These are phyloP conservation scores for Galemys pyrenaicus DNA, from an alignment of 2,113 vertebrate genomes.

Conservation along the genomic window DNA sequence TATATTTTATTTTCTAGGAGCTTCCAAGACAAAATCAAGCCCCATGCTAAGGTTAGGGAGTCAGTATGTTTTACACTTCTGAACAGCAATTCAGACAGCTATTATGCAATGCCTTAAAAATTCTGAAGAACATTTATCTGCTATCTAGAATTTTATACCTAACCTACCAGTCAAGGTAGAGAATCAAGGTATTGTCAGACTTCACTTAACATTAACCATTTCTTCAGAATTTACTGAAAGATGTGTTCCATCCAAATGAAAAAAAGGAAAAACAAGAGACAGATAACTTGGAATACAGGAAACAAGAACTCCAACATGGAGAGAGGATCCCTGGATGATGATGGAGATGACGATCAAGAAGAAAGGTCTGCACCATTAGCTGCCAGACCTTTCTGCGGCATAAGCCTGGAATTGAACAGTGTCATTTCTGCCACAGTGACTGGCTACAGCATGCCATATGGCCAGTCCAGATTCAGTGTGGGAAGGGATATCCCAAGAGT, in stretches of 20 bases:
- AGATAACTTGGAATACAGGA: neutral
- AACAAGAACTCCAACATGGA: neutral
- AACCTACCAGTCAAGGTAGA: neutral
- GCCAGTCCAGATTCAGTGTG: neutral
- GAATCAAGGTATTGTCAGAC: neutral
- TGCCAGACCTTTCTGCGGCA: neutral
- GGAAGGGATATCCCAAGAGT: neutral
- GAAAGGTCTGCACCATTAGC: neutral
- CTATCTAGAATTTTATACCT: neutral
- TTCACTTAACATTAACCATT: neutral
- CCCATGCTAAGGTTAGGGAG: neutral
- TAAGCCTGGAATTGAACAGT: neutral
- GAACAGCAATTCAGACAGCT: neutral
- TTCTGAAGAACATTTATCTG: neutral
- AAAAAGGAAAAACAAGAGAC: neutral
- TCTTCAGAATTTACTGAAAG: neutral
- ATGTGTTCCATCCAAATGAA: neutral
- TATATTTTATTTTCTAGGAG: neutral
- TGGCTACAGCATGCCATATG: neutral
- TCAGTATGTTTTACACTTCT: neutral
- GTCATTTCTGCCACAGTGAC: neutral
- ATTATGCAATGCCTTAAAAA: neutral
- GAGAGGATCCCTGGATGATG: neutral
- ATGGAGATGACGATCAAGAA: neutral
- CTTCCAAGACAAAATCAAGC: neutral